phyloP scores from a whole-genome alignment of 2,797 vertebrate genomes.

The Semaprochilodus insignis region DNA sequence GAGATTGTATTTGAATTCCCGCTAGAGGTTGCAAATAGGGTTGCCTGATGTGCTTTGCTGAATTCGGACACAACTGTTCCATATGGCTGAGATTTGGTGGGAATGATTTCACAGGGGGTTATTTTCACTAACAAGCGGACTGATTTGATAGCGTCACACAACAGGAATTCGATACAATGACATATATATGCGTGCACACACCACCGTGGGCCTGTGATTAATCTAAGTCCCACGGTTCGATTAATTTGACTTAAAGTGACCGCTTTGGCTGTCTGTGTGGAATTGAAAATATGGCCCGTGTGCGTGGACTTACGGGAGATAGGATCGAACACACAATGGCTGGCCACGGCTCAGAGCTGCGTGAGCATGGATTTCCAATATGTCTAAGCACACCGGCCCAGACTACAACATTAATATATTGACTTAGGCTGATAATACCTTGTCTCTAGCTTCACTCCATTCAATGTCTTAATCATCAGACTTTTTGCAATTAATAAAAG shows the following conservation, averaged over 20 bases:
- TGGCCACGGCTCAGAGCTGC: conserved; percentile 54
- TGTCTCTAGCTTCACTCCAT: conserved; percentile 55
- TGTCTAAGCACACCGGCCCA: conserved; percentile 63
- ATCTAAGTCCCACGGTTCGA: conserved; percentile 55
- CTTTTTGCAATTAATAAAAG: not conserved
- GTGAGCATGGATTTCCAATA: conserved; percentile 79
- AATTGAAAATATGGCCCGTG: conserved; percentile 59
- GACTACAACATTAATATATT: conserved; percentile 68
- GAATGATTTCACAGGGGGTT: conserved; percentile 37
- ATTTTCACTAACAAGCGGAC: conserved; percentile 46
- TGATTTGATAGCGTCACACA: conserved; percentile 27
- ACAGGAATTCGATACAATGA: conserved; percentile 37
- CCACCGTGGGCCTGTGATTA: conserved; percentile 50
- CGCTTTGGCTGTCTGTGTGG: conserved; percentile 52
- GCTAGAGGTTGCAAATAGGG: not conserved
- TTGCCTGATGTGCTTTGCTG: conserved; percentile 31
- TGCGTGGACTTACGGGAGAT: conserved; percentile 44
- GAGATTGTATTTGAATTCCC: conserved; percentile 15
- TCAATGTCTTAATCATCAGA: conserved; percentile 1
- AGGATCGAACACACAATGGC: conserved; percentile 62
- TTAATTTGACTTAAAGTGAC: conserved; percentile 67
- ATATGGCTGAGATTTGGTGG: conserved; percentile 52
- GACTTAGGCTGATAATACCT: conserved; percentile 60
- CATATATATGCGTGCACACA: conserved; percentile 49
- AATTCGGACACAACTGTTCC: conserved; percentile 62